Evolutionary conservation across 2,797 vertebrate genomes (phyloP).

Genomic region (Enteromius paludinosus): DNA sequence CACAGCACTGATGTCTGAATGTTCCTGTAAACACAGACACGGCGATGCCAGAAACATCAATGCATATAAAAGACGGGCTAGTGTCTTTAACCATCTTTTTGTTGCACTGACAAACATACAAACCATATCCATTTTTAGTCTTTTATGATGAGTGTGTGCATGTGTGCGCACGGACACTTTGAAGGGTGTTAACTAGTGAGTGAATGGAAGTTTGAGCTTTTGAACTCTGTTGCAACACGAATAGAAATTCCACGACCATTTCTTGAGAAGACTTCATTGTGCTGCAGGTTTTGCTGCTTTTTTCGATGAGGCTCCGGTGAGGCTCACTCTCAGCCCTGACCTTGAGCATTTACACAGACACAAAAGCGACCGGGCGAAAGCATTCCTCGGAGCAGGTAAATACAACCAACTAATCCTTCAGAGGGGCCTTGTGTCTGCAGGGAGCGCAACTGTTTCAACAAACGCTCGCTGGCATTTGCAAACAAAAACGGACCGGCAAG

Average conservation of each 20-base stretch:
- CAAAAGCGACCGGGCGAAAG: slow-evolving; percentile 77
- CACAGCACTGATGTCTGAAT: background rate
- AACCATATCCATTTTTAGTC: slow-evolving; percentile 6
- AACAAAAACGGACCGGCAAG: slow-evolving; percentile 75
- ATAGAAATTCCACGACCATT: slow-evolving; percentile 78
- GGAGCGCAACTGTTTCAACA: slow-evolving; percentile 77
- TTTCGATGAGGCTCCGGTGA: slow-evolving; percentile 75
- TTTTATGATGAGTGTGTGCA: slow-evolving; percentile 22
- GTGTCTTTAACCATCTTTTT: background rate
- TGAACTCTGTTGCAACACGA: slow-evolving; percentile 81
- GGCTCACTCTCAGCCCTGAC: slow-evolving; percentile 75
- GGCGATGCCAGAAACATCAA: background rate
- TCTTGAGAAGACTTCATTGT: slow-evolving; percentile 76
- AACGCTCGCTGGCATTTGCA: slow-evolving; percentile 80
- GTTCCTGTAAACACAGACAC: background rate
- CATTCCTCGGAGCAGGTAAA: slow-evolving; percentile 85
- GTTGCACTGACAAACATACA: background rate
- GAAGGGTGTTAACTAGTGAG: slow-evolving; percentile 40
- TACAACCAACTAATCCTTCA: slow-evolving; percentile 78
- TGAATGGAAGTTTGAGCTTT: slow-evolving; percentile 58
- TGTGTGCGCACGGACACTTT: slow-evolving; percentile 33
- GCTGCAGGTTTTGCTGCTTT: slow-evolving; percentile 77
- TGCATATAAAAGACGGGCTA: slow-evolving; percentile 11
- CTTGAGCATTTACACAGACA: slow-evolving; percentile 79
- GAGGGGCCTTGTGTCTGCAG: slow-evolving; percentile 70